A percentile compares a stretch with the other conserved stretches of the same genome.
Conservation (phyloP, 2,113 vertebrate genomes). For the Zingel zingel region DNA sequence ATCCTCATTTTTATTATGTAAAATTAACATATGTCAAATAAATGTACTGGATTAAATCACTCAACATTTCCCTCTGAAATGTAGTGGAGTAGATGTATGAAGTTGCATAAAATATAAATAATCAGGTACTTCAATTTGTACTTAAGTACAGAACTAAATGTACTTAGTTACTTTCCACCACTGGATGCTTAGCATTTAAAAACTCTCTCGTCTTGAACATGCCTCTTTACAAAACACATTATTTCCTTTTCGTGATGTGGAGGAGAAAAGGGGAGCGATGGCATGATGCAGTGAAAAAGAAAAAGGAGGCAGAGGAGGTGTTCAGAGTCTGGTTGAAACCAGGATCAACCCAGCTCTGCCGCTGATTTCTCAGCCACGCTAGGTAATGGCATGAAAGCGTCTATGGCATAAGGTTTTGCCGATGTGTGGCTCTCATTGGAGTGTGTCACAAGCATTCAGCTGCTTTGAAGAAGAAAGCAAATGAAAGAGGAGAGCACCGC, state of each 20-base stretch:
- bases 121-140: neutral
- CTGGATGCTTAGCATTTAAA: neutral
- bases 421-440: conserved; percentile 52
- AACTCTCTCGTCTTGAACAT: neutral
- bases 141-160: neutral
- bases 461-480: conserved; percentile 66
- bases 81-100: neutral
- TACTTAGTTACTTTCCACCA: neutral
- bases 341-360: conserved; percentile 26
- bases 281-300: neutral
- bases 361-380: conserved; percentile 24
- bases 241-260: neutral
- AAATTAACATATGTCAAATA: neutral
- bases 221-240: neutral
- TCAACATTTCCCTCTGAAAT: neutral
- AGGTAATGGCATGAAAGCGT: conserved; percentile 53
- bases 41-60: neutral
- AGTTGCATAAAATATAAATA: neutral
- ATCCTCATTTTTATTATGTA: neutral
- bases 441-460: conserved; percentile 35
- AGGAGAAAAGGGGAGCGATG: neutral
- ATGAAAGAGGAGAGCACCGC: conserved; percentile 44
- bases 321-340: conserved; percentile 18
- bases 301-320: conserved; percentile 5
- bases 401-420: conserved; percentile 27